Evolutionary conservation across 2,888 invertebrate genomes (phyloP).

Genomic region (Drosophila gaucha): DNA sequence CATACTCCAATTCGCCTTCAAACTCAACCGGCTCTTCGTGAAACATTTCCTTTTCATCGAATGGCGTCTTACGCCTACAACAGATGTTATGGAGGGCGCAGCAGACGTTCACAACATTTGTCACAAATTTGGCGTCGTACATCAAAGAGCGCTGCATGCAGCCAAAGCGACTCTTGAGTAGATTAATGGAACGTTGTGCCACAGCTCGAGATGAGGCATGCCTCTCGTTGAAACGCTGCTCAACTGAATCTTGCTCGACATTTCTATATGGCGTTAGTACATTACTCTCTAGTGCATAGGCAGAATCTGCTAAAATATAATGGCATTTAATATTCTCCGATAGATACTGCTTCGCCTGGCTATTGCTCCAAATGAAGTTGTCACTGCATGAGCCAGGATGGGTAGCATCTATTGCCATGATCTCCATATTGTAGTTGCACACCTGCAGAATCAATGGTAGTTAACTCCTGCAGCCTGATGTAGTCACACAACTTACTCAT

Average conservation of each 20-base stretch:
- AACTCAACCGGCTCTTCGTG: neutral
- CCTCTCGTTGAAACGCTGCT: constrained; percentile 4
- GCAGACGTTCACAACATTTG: constrained; percentile 4
- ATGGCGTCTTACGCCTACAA: neutral
- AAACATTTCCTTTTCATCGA: neutral
- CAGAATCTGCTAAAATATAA: neutral
- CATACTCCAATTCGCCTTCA: neutral
- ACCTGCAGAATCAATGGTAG: neutral
- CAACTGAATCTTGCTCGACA: neutral
- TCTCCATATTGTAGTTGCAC: constrained; percentile 3
- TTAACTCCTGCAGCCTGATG: neutral
- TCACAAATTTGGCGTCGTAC: neutral
- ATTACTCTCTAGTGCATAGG: neutral
- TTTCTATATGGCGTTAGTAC: neutral
- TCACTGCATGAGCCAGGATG: neutral
- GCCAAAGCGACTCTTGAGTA: constrained; percentile 5
- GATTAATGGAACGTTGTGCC: neutral
- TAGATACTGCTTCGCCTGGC: neutral
- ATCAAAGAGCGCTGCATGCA: neutral
- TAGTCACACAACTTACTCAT: neutral
- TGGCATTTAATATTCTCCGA: neutral
- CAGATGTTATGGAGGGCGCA: constrained; percentile 15
- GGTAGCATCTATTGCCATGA: constrained; percentile 1
- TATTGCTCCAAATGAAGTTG: neutral
- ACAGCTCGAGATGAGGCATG: constrained; percentile 1